These are phyloP conservation scores for Colostygia pectinataria DNA, from an alignment of 2,888 invertebrate genomes.

Conservation along the genomic window DNA sequence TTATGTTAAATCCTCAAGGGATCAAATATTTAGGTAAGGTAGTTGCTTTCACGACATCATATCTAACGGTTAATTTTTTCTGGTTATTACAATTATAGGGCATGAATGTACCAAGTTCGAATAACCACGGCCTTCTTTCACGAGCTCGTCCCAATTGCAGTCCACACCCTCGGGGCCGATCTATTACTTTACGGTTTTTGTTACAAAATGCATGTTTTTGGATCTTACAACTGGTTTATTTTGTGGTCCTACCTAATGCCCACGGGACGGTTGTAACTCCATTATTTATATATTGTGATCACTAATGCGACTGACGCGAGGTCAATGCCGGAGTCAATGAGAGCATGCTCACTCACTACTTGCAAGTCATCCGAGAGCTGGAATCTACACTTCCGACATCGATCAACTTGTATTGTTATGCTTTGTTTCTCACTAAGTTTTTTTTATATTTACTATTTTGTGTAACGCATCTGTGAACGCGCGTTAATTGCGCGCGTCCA, in stretches of 20 bases:
- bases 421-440: conserved; percentile 55
- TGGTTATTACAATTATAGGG: conserved; percentile 9
- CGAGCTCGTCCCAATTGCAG: conserved; percentile 48
- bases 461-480: conserved; percentile 6
- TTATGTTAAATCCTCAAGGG: too few species aligned
- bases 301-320: conserved; percentile 60
- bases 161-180: conserved; percentile 63
- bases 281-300: conserved; percentile 76
- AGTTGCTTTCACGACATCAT: conserved; percentile 2
- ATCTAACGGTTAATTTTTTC: conserved; percentile 20
- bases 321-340: conserved; percentile 80
- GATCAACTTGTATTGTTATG: conserved; percentile 56
- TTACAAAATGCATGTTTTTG: conserved; percentile 54
- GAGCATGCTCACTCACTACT: conserved; percentile 70
- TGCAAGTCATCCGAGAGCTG: conserved; percentile 78
- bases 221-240: too few species aligned
- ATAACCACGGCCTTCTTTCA: conserved; percentile 45
- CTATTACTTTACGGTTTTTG: conserved; percentile 57
- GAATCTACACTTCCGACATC: conserved; percentile 77
- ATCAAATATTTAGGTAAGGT: background rate
- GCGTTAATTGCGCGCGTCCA: background rate
- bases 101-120: conserved; percentile 45
- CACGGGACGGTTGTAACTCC: conserved; percentile 67
- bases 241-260: too few species aligned
- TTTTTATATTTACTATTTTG: conserved; percentile 23